Evolutionary conservation across 2,113 vertebrate species (phyloP).

Genomic region (Pardalotus punctatus): DNA sequence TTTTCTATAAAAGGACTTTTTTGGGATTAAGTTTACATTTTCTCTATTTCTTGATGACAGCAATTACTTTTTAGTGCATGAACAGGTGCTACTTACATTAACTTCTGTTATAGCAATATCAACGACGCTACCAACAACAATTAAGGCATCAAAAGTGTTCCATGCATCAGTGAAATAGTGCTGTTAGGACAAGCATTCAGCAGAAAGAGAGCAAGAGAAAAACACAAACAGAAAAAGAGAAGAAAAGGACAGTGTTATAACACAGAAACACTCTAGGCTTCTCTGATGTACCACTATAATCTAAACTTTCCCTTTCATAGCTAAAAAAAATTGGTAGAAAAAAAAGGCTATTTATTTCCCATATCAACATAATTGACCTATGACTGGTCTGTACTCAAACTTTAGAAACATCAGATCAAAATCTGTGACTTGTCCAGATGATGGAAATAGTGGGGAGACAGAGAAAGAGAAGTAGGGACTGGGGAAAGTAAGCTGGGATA

Average conservation of each 20-base stretch:
- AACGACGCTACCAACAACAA: conserved; percentile 99
- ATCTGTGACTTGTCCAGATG: conserved; percentile 85
- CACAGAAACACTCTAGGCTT: conserved; percentile 66
- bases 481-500: conserved; percentile 60
- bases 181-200: conserved; percentile 89
- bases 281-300: conserved; percentile 57
- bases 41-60: conserved; percentile 49
- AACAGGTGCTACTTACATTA: conserved; percentile 92
- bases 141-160: conserved; percentile 99
- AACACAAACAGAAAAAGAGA: conserved; percentile 78
- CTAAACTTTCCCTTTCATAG: conserved; percentile 62
- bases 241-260: conserved; percentile 80
- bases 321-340: conserved; percentile 50
- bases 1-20: background rate
- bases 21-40: conserved; percentile 2
- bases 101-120: conserved; percentile 99
- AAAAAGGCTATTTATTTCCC: conserved; percentile 62
- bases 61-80: conserved; percentile 74
- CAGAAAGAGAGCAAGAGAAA: conserved; percentile 75
- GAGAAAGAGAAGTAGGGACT: conserved; percentile 61
- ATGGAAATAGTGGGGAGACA: conserved; percentile 69
- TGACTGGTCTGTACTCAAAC: conserved; percentile 58
- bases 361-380: conserved; percentile 58
- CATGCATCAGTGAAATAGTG: conserved; percentile 99
- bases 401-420: conserved; percentile 69